These are phyloP conservation scores for Antedon mediterranea DNA, from an alignment of 53 echinoderm and acorn worm genomes.

Conservation along the genomic window DNA sequence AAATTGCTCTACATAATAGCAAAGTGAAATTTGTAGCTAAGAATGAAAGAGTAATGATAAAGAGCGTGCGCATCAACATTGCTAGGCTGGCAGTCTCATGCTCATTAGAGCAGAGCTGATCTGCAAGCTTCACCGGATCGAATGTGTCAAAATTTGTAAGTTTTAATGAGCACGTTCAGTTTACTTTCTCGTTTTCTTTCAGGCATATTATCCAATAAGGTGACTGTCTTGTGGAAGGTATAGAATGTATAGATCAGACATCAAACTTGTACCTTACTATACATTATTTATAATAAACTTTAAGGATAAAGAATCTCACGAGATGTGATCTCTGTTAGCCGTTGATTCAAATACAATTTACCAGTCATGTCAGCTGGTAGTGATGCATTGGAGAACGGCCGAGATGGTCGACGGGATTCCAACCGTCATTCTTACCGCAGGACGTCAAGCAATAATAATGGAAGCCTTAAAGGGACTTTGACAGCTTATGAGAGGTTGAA, in stretches of 20 bases:
- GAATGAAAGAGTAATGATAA: neutral
- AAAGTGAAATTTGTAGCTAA: neutral
- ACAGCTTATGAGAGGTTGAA: conserved; percentile 76
- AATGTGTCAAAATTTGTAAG: conserved; percentile 1
- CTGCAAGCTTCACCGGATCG: neutral
- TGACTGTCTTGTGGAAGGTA: neutral
- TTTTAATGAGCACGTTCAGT: neutral
- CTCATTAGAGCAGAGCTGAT: neutral
- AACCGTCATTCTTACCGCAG: neutral
- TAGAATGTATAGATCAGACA: neutral
- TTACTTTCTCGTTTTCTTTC: neutral
- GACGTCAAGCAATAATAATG: conserved; percentile 1
- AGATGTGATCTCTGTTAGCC: neutral
- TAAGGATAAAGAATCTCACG: neutral
- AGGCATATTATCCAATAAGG: neutral
- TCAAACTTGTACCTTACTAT: no score
- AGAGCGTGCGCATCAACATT: neutral
- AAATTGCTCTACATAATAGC: neutral
- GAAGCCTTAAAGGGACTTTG: conserved; percentile 25
- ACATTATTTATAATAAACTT: neutral
- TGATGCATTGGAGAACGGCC: neutral
- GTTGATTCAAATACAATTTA: neutral
- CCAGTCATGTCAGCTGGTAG: neutral
- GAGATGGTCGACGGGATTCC: conserved; percentile 5
- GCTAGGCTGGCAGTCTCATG: neutral